Evolutionary conservation across 2,888 invertebrate genomes (phyloP).

Genomic region (Encarsia formosa): DNA sequence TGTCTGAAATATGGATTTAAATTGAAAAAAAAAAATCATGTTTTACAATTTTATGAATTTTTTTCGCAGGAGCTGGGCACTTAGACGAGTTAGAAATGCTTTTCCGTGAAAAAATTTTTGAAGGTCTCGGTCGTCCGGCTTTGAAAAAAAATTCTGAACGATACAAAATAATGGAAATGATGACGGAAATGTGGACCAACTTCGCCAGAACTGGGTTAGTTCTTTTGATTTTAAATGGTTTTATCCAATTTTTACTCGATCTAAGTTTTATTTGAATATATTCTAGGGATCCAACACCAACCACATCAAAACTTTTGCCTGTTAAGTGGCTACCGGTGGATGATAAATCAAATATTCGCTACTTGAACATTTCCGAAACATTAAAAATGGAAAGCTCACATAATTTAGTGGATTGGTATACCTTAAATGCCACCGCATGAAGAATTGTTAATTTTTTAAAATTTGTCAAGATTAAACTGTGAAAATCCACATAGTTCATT

Average conservation of each 20-base stretch:
- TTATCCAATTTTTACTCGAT: neutral
- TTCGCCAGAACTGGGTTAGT: constrained; percentile 53
- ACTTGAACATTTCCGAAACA: constrained; percentile 36
- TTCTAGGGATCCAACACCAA: constrained; percentile 42
- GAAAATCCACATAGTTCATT: too few relatives aligned
- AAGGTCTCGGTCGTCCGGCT: constrained; percentile 15
- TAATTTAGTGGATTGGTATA: too few relatives aligned
- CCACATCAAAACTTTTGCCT: constrained; percentile 27
- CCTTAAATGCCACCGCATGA: too few relatives aligned
- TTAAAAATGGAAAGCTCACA: constrained; percentile 36
- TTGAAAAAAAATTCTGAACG: constrained; percentile 25
- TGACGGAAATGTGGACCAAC: constrained; percentile 53
- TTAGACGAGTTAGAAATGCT: constrained; percentile 54
- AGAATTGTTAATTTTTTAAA: too few relatives aligned
- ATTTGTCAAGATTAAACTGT: too few relatives aligned
- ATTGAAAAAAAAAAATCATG: neutral
- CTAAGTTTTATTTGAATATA: neutral
- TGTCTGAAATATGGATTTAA: too few relatives aligned
- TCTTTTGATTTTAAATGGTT: neutral
- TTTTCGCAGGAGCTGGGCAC: constrained; percentile 50
- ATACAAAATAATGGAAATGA: constrained; percentile 42
- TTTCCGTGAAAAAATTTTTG: constrained; percentile 44
- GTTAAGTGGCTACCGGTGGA: constrained; percentile 38
- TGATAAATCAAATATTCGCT: constrained; percentile 29
- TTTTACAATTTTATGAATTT: neutral